Percentiles rank a stretch among this genome's conserved stretches.
Conservation (phyloP, 2,113 vertebrate species). For the Rissa tridactyla region DNA sequence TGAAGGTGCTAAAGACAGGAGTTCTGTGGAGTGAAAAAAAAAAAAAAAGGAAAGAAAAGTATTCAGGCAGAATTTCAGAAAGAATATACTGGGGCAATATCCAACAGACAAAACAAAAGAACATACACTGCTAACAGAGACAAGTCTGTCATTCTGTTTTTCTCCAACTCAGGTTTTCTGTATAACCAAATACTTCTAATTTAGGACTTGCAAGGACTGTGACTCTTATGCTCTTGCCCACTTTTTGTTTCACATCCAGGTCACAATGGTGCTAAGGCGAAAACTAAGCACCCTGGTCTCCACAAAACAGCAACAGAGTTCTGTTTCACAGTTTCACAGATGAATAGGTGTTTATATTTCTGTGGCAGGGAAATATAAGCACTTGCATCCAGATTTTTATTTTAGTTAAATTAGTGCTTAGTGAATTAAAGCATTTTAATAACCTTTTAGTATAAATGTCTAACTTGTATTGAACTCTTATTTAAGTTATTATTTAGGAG, state of each 20-base stretch:
- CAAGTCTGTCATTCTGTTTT: background rate
- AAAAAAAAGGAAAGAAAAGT: background rate
- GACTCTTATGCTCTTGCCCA: background rate
- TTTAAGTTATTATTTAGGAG: background rate
- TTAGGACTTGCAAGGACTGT: background rate
- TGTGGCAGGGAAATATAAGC: background rate
- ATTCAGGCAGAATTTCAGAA: background rate
- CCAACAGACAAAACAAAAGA: background rate
- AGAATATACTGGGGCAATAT: background rate
- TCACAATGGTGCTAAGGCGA: background rate
- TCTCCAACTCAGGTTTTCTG: background rate
- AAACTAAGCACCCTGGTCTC: background rate
- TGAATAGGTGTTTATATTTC: background rate
- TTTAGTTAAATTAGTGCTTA: background rate
- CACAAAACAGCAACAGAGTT: background rate
- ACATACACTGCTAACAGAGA: background rate
- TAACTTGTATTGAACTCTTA: background rate
- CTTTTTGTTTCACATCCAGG: background rate
- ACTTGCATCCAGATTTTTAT: background rate
- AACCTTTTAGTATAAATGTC: background rate
- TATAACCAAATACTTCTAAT: background rate
- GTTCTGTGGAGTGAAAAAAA: background rate
- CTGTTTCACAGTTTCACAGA: background rate
- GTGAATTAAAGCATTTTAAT: background rate
- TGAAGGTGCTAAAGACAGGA: background rate